A percentile compares a stretch with the other conserved stretches of the same genome.
Evolutionary conservation across 1,140 invertebrate species (phyloP).

Genomic region (Coptotermes formosanus): DNA sequence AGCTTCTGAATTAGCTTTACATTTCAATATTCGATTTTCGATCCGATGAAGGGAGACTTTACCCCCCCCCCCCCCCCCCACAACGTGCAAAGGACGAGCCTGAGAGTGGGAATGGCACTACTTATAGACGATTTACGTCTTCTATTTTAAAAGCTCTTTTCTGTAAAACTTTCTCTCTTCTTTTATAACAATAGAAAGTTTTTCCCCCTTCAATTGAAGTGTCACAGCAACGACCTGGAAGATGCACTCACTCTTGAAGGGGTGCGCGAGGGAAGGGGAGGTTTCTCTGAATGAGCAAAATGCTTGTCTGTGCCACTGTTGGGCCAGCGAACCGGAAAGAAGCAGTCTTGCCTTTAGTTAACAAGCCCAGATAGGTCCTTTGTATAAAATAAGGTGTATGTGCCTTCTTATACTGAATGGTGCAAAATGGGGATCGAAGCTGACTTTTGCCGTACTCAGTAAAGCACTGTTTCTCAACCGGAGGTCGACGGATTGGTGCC

Average conservation of each 20-base stretch:
- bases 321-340: neutral
- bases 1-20: neutral
- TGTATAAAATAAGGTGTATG: neutral
- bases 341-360: neutral
- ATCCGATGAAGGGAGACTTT: neutral
- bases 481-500: too few relatives aligned
- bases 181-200: slow-evolving; percentile 18
- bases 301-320: neutral
- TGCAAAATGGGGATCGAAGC: too few relatives aligned
- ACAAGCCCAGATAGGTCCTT: neutral
- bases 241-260: neutral
- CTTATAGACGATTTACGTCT: slow-evolving; percentile 23
- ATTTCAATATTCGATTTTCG: slow-evolving; percentile 25
- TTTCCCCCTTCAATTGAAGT: neutral
- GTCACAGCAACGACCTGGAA: neutral
- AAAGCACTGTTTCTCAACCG: too few relatives aligned
- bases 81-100: neutral
- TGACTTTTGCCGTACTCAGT: too few relatives aligned
- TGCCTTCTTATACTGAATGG: neutral
- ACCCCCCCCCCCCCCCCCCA: neutral
- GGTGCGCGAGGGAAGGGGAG: neutral
- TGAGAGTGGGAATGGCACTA: neutral
- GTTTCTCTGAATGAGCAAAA: neutral
- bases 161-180: neutral
- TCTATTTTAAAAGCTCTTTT: slow-evolving; percentile 26